Conservation (phyloP, 2,888 invertebrate species). For the Neoaliturus tenellus region DNA sequence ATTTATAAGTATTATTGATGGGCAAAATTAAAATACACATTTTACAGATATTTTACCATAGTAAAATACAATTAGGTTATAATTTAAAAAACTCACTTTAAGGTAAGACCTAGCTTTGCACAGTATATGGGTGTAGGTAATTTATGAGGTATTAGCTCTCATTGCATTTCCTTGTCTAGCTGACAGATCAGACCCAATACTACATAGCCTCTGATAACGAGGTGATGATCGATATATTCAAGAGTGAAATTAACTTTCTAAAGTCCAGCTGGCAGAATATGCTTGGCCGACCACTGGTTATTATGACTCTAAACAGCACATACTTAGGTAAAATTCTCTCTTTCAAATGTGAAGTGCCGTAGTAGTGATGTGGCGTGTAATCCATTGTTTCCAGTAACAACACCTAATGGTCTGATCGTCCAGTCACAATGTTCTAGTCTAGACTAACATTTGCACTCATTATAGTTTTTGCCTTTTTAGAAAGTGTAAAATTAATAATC, state of each 20-base stretch:
- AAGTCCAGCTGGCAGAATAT: constrained; percentile 99
- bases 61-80: too few species aligned
- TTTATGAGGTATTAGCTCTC: neutral
- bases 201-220: constrained; percentile 99
- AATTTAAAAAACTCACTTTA: too few species aligned
- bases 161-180: constrained; percentile 75
- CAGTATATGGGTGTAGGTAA: too few species aligned
- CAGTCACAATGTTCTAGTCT: neutral
- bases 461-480: too few species aligned
- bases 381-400: constrained; percentile 22
- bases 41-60: too few species aligned
- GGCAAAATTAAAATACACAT: too few species aligned
- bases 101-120: too few species aligned
- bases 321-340: constrained; percentile 85
- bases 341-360: constrained; percentile 2
- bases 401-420: neutral
- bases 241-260: constrained; percentile 98
- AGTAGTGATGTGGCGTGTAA: constrained; percentile 54
- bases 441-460: constrained; percentile 24
- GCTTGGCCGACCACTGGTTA: constrained; percentile 96
- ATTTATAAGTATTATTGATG: too few species aligned
- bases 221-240: constrained; percentile 98
- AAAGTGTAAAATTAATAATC: too few species aligned
- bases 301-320: constrained; percentile 91
- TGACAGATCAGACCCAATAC: constrained; percentile 98